Evolutionary conservation across 92 coral and sea anemone genomes (phyloP), one percentile per base, ranked within the genome.

Genomic region (Porites evermanni): DNA sequence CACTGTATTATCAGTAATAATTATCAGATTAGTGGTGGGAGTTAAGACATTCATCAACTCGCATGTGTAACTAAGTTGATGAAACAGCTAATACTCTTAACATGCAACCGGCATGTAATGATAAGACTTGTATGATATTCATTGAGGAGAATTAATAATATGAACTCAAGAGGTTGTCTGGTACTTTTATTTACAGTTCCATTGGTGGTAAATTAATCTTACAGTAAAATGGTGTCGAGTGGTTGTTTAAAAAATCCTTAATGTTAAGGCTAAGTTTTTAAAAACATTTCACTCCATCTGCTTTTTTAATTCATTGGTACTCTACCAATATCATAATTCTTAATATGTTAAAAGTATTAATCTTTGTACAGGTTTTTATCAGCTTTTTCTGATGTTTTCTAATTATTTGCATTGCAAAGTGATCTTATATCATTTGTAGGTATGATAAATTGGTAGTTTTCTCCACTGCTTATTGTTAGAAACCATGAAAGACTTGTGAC

Each of bases 401-500:
- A 80, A 68, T 54, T 11, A 70, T 80, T 81, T 81, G 86, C 86
- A 81, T 58, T 81, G 78, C 59, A 10, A 81, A 70, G 69, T 38
- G 75, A 70, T 81, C 77, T 70, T 32, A 32, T 81, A 81, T 81
- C 86, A 58, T 59, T 81, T 81, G 86, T 81, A 70, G 86, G 86
- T 81, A 71, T 70, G 69, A 70, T 38, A 38, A 38, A 38, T 38
- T 38, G 47, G 47, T 24, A 58, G 7, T 58, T 29, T n/a, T 56
- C 53, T 72, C 74, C 17, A 26, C 47, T 70, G 77, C 78, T 81
- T 70, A 81, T 56, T 70, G 86, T 81, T 70, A 38, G n/a, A 69
- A n/a, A 21, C 2, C 76, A 26, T 67, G 80, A 23, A 58, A 74
- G 78, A 77, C 17, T 77, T 59, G 21, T 1, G 44, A 24, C 53